Percentiles rank a stretch among this genome's conserved stretches.
Conservation (phyloP, 2,797 vertebrate genomes). For the Epinephelus malabaricus region DNA sequence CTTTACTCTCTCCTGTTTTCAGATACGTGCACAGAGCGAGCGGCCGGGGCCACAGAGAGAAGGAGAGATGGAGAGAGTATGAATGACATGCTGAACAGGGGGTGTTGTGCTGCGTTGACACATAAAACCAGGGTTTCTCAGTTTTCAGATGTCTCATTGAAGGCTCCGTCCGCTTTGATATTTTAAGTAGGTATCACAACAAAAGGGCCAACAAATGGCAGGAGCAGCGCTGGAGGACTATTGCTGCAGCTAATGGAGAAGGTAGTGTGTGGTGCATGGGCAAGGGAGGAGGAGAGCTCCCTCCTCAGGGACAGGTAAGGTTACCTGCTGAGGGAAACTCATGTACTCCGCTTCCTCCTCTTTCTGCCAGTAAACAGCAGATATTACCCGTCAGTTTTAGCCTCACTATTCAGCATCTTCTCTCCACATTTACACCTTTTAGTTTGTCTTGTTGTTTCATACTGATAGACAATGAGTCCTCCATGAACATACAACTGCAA, state of each 20-base stretch:
- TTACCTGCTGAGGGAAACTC: slow-evolving; percentile 87
- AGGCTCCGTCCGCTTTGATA: slow-evolving; percentile 91
- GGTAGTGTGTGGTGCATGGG: slow-evolving; percentile 49
- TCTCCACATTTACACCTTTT: background rate
- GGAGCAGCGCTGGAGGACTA: slow-evolving; percentile 67
- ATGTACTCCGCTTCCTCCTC: slow-evolving; percentile 48
- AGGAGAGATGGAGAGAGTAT: slow-evolving; percentile 50
- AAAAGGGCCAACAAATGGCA: slow-evolving; percentile 88
- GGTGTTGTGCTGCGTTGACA: slow-evolving; percentile 87
- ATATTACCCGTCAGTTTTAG: slow-evolving; percentile 14
- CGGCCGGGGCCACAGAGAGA: slow-evolving; percentile 30
- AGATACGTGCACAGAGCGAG: slow-evolving; percentile 79
- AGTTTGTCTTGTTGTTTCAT: background rate
- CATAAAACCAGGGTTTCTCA: slow-evolving; percentile 93
- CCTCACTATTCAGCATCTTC: background rate
- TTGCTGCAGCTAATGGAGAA: slow-evolving; percentile 62
- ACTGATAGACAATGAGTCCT: background rate
- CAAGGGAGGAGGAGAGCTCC: slow-evolving; percentile 55
- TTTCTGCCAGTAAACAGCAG: slow-evolving; percentile 33
- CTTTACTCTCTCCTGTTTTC: slow-evolving; percentile 84
- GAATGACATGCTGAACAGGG: slow-evolving; percentile 71
- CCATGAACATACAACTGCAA: background rate
- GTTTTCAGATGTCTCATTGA: slow-evolving; percentile 95
- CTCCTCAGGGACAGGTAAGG: slow-evolving; percentile 88
- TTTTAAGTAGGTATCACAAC: slow-evolving; percentile 93